Percentiles rank a stretch among this genome's conserved stretches.
These are phyloP conservation scores for Gymnogyps californianus DNA, from an alignment of 2,113 vertebrate genomes.

Conservation along the genomic window DNA sequence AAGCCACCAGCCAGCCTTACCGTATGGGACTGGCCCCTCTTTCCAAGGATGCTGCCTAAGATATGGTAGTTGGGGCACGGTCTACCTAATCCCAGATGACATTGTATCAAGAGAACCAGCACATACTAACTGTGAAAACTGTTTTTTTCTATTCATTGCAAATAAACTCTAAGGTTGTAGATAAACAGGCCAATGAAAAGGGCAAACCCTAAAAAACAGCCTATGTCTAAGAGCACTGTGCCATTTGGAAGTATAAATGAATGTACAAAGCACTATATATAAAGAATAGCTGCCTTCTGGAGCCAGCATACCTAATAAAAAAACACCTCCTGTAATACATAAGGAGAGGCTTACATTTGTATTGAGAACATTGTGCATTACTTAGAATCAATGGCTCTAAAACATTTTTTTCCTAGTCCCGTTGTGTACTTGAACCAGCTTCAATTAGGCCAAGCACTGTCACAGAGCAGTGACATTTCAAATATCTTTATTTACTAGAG, in stretches of 20 bases:
- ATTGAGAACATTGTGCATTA: neutral
- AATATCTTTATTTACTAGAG: neutral
- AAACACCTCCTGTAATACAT: neutral
- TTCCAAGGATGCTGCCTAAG: neutral
- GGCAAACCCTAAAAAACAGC: neutral
- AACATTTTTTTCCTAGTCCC: neutral
- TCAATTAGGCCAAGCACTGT: neutral
- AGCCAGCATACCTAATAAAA: neutral
- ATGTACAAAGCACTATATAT: neutral
- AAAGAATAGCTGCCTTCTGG: neutral
- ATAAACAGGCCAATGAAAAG: neutral
- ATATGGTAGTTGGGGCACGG: rapidly evolving
- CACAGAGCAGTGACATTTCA: neutral
- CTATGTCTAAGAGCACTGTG: neutral
- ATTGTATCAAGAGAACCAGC: neutral
- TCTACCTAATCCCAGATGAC: neutral
- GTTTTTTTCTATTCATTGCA: neutral
- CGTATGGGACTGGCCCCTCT: neutral
- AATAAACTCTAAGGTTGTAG: neutral
- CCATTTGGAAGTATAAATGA: neutral
- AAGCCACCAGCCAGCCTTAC: neutral
- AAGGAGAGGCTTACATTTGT: neutral
- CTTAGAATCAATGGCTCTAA: neutral
- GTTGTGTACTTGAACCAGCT: neutral
- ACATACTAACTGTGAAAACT: neutral